Evolutionary conservation across 2,888 invertebrate genomes (phyloP).

Genomic region (Microctonus hyperodae): DNA sequence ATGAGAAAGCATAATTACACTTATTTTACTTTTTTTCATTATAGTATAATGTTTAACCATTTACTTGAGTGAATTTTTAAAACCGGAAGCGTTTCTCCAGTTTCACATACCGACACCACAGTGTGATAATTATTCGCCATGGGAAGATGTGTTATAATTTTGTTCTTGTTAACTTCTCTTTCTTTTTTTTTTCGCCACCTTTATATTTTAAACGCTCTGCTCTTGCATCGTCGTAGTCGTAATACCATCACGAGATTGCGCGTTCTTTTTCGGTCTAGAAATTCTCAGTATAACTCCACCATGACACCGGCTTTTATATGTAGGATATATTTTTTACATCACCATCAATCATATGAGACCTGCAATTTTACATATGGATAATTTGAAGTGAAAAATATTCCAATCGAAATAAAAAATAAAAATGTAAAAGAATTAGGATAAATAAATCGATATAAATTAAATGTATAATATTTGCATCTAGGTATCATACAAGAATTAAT

Average conservation of each 20-base stretch:
- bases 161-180: not conserved
- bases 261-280: not conserved
- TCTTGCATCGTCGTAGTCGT: not conserved
- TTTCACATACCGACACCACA: slow-evolving; percentile 57
- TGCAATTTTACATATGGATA: not conserved
- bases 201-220: not conserved
- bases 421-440: not conserved
- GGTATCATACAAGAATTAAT: not conserved
- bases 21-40: not conserved
- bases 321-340: not conserved
- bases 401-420: not conserved
- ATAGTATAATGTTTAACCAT: not conserved
- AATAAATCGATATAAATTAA: not conserved
- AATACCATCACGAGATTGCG: not conserved
- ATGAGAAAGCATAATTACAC: slow-evolving; percentile 1
- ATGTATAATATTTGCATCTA: not conserved
- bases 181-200: slow-evolving; percentile 8
- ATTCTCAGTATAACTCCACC: not conserved
- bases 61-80: slow-evolving; percentile 34
- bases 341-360: not conserved
- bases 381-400: not conserved
- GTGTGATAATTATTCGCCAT: slow-evolving; percentile 57
- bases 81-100: slow-evolving; percentile 60
- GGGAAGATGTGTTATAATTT: slow-evolving; percentile 47
- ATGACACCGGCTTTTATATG: not conserved